Base-by-base conservation (phyloP, 53 echinoderm and acorn worm species). In the Paelopatides confundens region DNA sequence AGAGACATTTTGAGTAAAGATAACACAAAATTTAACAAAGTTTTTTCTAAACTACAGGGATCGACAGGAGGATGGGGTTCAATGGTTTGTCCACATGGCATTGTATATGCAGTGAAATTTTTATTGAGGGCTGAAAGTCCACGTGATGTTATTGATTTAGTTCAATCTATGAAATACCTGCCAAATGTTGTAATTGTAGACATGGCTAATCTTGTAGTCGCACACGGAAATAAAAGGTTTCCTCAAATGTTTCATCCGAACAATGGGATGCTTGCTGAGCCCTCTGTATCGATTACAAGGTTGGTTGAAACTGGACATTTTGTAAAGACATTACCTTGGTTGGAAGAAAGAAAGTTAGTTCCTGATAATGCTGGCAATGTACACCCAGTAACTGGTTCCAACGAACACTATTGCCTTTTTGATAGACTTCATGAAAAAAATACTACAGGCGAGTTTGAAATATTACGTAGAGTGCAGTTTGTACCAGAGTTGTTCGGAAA, bases 161-260 rank as follows among this genome's bases (percentile, higher is more conserved):
- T 85, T 39, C 27, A 40, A 32, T 85, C 85, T 18, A 85, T 85
- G 65, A 31, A 85, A 67, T 15, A 85, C 29, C 3, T 66, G 3
- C 68, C 85, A 6, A 85, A 85, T 85, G 47, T 66, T 27, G 85
- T 85, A 0, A 66, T 85, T 39, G 85, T 85, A 10, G 68, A 85
- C 26, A 85, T 85, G 68, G 85, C 85, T 3, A 36, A 85, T 26
- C 66, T 85, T 66, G 67, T 85, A 37, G 85, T 65, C 5, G 46
- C 85, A 3, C 85, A 85, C 39, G 67, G 67, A 2, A 85, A 85
- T 46, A 65, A 66, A 30, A 65, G 85, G 29, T 65, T 66, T 29
- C 66, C 66, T 18, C 47, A 28, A 21, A 82, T 33, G 85, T 85
- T 66, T 26, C 13, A 35, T 34, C 85, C 85, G 36, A 37, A 65